Base-by-base conservation (phyloP, 2,888 invertebrate genomes). In the Luperina testacea region DNA sequence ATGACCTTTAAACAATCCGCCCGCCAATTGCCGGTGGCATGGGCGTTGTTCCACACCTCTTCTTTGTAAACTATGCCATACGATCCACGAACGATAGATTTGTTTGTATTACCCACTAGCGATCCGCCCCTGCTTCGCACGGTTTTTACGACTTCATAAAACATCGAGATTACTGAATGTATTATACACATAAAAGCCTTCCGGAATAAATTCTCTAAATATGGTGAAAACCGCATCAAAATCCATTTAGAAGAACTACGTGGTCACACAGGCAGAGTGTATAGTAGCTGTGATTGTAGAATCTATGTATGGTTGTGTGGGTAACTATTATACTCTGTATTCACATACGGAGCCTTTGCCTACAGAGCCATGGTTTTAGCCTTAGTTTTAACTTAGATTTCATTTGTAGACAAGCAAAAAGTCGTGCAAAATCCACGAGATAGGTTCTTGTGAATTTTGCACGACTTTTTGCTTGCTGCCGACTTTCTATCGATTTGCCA, bases 1-100 rank as follows among this genome's bases (percentile, higher is more conserved):
- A 68, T 78, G 42, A 78, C 68, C 68, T 68, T 59, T 27, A 51
- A 53, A 67, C 27, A 51, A 69, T 42, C n/a, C 61, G 0, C 15
- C 68, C 17, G 20, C 32, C 42, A 42, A 24, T 57, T 53, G 69
- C 11, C 24, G 20, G 51, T 45, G 51, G 69, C 51, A 20, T 9
- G 51, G 42, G 51, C 42, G 20, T 63, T 20, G 53, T 9, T 20
- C 27, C 15, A 45, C 51, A 61, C 27, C 27, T 8, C 38, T 13
- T 27, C 32, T n/a, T 53, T 69, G 51, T 68, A 11, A 63, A 42
- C 17, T 69, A 11, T 51, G 27, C 20, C 8, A 32, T 4, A 11
- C 20, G 13, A 24, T 24, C 11, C n/a, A 15, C 17, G 0, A n/a
- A 78, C 32, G 15, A 13, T 13, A 15, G 17, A 38, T 51, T 67